Evolutionary conservation across 2,797 vertebrate genomes (phyloP).

Genomic region (Hydrophis major): DNA sequence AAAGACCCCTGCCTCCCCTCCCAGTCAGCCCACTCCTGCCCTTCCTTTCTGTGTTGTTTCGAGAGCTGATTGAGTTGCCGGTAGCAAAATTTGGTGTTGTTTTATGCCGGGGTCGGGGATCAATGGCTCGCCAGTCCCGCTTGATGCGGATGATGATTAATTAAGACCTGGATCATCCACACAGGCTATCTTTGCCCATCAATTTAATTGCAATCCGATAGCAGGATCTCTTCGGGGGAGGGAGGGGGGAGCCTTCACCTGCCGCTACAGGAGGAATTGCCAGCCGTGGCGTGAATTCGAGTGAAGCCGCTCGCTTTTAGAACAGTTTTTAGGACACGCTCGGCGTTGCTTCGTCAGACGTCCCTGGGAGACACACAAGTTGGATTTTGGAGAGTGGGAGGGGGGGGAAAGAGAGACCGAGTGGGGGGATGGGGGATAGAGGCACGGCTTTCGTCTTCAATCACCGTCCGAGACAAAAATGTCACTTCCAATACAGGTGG

Average conservation of each 20-base stretch:
- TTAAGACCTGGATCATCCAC: conserved; percentile 71
- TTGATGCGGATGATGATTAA: conserved; percentile 68
- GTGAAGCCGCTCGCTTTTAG: neutral
- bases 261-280: conserved; percentile 48
- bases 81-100: conserved; percentile 61
- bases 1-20: neutral
- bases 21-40: conserved; percentile 19
- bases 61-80: conserved; percentile 56
- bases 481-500: neutral
- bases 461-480: neutral
- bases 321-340: neutral
- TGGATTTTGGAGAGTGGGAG: too few species aligned
- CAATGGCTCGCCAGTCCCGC: conserved; percentile 32
- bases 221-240: conserved; percentile 47
- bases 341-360: neutral
- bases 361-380: neutral
- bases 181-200: conserved; percentile 58
- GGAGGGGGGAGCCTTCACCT: conserved; percentile 28
- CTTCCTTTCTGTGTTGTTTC: conserved; percentile 65
- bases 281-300: neutral
- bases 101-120: conserved; percentile 46
- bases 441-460: accelerated
- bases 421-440: neutral
- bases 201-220: conserved; percentile 69
- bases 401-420: too few species aligned